phyloP scores from a whole-genome alignment of 2,113 vertebrate species.

The Leptobrachium leishanense region DNA sequence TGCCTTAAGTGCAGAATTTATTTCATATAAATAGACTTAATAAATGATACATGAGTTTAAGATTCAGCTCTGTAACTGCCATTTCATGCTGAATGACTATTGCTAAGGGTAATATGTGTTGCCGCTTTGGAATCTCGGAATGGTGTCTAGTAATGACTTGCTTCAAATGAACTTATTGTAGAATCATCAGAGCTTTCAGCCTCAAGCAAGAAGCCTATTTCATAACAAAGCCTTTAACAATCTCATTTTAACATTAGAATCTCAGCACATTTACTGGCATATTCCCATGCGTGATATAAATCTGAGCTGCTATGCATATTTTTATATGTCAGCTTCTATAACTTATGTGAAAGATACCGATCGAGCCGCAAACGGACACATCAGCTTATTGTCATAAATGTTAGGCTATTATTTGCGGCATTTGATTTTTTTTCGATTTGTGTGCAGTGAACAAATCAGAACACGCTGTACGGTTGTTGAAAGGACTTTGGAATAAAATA shows the following conservation, averaged over 20 bases:
- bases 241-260: slow-evolving; percentile 30
- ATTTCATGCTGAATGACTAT: not conserved
- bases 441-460: too few relatives aligned
- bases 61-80: not conserved
- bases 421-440: not conserved
- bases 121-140: not conserved
- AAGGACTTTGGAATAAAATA: too few relatives aligned
- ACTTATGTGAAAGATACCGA: not conserved
- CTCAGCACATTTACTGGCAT: slow-evolving; percentile 12
- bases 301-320: slow-evolving; percentile 25
- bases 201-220: slow-evolving; percentile 36
- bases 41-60: slow-evolving; percentile 17
- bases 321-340: slow-evolving; percentile 10
- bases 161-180: slow-evolving; percentile 3
- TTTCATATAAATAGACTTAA: slow-evolving; percentile 3
- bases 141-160: not conserved
- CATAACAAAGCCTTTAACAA: slow-evolving; percentile 31
- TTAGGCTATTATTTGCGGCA: not conserved
- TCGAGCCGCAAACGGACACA: not conserved
- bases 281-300: slow-evolving; percentile 31
- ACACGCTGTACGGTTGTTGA: too few relatives aligned
- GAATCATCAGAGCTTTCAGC: not conserved
- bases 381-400: slow-evolving; percentile 10
- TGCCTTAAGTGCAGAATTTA: not conserved
- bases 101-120: not conserved